These are phyloP conservation scores for Frankliniella intonsa DNA, from an alignment of 2,888 invertebrate species.

Conservation along the genomic window DNA sequence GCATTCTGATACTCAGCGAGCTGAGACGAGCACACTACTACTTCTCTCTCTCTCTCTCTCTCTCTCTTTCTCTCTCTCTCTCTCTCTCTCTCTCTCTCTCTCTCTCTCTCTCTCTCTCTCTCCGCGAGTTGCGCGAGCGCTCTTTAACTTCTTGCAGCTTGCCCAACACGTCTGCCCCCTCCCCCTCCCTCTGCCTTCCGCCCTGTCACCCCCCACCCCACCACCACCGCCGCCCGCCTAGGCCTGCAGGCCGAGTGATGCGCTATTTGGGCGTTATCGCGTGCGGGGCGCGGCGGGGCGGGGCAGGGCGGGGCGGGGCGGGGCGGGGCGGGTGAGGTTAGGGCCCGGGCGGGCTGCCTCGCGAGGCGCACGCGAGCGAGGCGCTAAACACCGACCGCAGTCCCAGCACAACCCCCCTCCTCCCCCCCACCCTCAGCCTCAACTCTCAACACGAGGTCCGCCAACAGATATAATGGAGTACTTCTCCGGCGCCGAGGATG, in stretches of 20 bases:
- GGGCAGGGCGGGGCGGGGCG: neutral
- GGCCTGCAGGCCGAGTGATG: neutral
- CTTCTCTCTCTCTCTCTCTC: too few relatives aligned
- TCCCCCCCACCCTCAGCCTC: neutral
- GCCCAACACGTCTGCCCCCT: neutral
- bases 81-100: too few relatives aligned
- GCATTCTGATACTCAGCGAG: too few relatives aligned
- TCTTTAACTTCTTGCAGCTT: neutral
- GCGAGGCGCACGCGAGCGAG: neutral
- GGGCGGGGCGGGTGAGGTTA: neutral
- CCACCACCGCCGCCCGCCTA: neutral
- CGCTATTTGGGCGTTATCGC: neutral
- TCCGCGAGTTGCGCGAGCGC: too few relatives aligned
- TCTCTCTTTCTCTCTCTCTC: too few relatives aligned
- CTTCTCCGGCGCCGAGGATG: too few relatives aligned
- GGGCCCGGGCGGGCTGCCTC: neutral
- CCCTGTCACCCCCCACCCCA: neutral
- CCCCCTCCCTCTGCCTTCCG: neutral
- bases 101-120: neutral
- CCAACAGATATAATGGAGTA: too few relatives aligned
- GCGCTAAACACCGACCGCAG: conserved; percentile 23
- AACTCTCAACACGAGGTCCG: too few relatives aligned
- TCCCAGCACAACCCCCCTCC: neutral
- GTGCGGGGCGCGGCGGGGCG: neutral
- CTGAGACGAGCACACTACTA: too few relatives aligned